Evolutionary conservation across 2,888 invertebrate genomes (phyloP).

Genomic region (Taenaris catops): DNA sequence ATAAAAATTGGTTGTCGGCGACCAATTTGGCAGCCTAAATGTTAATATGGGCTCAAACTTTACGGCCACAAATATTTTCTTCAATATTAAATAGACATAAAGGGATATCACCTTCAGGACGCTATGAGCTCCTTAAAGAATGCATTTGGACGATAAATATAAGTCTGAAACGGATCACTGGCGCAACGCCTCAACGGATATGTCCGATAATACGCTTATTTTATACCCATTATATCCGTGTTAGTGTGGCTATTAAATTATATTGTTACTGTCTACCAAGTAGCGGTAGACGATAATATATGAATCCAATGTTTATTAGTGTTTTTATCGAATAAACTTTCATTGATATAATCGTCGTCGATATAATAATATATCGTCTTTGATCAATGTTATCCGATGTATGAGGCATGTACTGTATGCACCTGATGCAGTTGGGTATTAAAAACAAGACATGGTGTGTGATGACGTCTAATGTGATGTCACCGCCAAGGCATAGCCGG

Average conservation of each 20-base stretch:
- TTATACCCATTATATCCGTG: conserved; percentile 70
- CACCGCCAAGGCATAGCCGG: too few relatives aligned
- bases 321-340: conserved; percentile 27
- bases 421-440: too few relatives aligned
- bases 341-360: conserved; percentile 28
- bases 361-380: conserved; percentile 26
- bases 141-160: conserved; percentile 42
- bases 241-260: conserved; percentile 59
- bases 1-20: too few relatives aligned
- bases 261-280: conserved; percentile 48
- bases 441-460: too few relatives aligned
- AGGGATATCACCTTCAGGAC: conserved; percentile 10
- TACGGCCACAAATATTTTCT: too few relatives aligned
- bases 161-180: conserved; percentile 72
- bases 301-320: conserved; percentile 25
- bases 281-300: conserved; percentile 25
- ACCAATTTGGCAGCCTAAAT: too few relatives aligned
- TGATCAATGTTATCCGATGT: conserved; percentile 23
- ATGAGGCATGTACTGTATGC: conserved; percentile 19
- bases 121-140: conserved; percentile 9
- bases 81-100: too few relatives aligned
- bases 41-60: too few relatives aligned
- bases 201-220: conserved; percentile 78
- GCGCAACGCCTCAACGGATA: conserved; percentile 49
- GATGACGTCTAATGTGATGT: too few relatives aligned